A percentile compares a stretch with the other conserved stretches of the same genome.
Evolutionary conservation across 1,140 invertebrate genomes (phyloP).

Genomic region (Atta colombica): DNA sequence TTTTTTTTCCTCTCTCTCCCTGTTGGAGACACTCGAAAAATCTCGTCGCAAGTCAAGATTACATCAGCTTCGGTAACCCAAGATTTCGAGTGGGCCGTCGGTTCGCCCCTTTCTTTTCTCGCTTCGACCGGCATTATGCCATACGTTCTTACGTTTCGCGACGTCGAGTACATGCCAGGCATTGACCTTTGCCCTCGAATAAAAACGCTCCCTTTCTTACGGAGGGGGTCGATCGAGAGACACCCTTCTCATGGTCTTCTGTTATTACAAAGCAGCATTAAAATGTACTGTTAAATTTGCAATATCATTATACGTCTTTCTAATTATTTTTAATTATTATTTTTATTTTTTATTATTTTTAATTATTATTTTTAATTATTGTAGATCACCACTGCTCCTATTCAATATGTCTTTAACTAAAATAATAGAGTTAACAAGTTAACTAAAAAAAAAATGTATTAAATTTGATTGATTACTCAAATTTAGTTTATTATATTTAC

Average conservation of each 20-base stretch:
- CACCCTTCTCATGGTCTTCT: constrained; percentile 14
- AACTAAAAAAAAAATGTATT: too few relatives aligned
- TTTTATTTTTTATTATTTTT: too few relatives aligned
- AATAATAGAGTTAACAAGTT: too few relatives aligned
- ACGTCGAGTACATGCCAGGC: constrained; percentile 80
- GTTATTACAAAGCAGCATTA: constrained; percentile 9
- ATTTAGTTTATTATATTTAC: too few relatives aligned
- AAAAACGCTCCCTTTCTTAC: constrained; percentile 76
- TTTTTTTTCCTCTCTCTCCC: neutral
- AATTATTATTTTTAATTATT: too few relatives aligned
- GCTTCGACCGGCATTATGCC: constrained; percentile 78
- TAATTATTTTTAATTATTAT: too few relatives aligned
- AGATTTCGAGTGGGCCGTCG: constrained; percentile 73
- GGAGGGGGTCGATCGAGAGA: constrained; percentile 7
- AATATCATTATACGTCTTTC: too few relatives aligned
- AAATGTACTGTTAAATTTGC: too few relatives aligned
- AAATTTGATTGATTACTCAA: too few relatives aligned
- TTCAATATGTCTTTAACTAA: too few relatives aligned
- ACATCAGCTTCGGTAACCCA: constrained; percentile 76
- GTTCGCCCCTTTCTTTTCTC: constrained; percentile 70
- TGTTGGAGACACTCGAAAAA: constrained; percentile 75
- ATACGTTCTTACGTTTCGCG: constrained; percentile 80
- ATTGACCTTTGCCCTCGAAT: constrained; percentile 80
- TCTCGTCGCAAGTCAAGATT: constrained; percentile 82
- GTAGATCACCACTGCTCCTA: too few relatives aligned